These are phyloP conservation scores for Seriola dumerili DNA, from an alignment of 2,113 vertebrate species.

Conservation along the genomic window DNA sequence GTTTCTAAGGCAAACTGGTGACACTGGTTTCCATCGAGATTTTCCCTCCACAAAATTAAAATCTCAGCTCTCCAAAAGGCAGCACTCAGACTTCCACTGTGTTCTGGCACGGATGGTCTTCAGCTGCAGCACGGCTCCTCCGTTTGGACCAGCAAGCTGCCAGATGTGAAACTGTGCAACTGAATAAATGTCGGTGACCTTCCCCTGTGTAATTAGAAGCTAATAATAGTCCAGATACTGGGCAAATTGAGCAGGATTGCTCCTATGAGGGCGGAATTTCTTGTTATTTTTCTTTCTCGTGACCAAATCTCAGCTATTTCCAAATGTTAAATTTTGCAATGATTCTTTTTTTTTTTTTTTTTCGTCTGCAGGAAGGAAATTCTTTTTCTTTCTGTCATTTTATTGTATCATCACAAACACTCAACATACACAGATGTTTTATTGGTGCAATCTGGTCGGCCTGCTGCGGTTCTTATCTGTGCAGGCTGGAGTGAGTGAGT, in stretches of 20 bases:
- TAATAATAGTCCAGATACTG: neutral
- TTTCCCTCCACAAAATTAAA: neutral
- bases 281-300: neutral
- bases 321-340: neutral
- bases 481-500: no score
- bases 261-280: neutral
- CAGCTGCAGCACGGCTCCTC: neutral
- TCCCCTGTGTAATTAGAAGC: neutral
- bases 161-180: neutral
- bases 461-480: neutral
- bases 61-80: neutral
- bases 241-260: neutral
- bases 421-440: neutral
- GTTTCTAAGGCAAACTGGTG: no score
- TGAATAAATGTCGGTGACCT: neutral
- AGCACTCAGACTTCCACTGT: neutral
- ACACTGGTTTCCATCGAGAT: no score
- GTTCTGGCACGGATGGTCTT: neutral
- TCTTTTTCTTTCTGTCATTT: neutral
- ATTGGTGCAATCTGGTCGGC: neutral
- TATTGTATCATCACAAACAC: neutral
- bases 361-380: neutral
- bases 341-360: neutral
- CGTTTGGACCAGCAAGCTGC: neutral
- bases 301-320: neutral